Evolutionary conservation across 2,113 vertebrate species (phyloP).

Genomic region (Actenoides hombroni): DNA sequence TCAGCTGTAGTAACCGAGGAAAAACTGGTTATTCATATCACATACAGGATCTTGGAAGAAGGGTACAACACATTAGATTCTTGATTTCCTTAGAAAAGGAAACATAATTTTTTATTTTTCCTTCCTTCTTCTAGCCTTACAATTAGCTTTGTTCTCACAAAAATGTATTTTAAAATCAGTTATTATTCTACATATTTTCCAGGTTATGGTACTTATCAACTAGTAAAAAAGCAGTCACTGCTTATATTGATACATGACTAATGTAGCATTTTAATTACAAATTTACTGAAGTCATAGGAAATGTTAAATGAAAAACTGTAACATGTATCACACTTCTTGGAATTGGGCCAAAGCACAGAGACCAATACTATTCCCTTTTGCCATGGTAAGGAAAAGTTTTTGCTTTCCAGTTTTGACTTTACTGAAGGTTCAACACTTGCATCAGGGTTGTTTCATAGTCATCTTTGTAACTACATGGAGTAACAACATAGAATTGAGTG

Average conservation of each 20-base stretch:
- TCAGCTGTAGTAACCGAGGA: neutral
- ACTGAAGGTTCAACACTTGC: neutral
- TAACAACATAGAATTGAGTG: neutral
- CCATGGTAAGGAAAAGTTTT: neutral
- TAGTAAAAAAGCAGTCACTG: neutral
- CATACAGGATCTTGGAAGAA: neutral
- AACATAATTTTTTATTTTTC: neutral
- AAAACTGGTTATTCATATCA: neutral
- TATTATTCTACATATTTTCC: neutral
- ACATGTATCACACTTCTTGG: neutral
- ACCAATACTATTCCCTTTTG: neutral
- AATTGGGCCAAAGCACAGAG: neutral
- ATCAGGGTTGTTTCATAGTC: neutral
- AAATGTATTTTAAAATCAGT: neutral
- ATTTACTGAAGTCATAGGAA: neutral
- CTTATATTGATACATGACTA: neutral
- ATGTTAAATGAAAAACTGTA: neutral
- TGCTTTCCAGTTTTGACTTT: neutral
- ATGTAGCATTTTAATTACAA: neutral
- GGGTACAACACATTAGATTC: neutral
- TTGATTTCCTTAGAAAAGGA: neutral
- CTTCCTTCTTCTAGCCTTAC: neutral
- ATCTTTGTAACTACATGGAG: neutral
- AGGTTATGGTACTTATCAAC: neutral
- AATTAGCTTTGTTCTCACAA: neutral